These are phyloP conservation scores for Falco biarmicus DNA, from an alignment of 2,797 vertebrate species.

Conservation along the genomic window DNA sequence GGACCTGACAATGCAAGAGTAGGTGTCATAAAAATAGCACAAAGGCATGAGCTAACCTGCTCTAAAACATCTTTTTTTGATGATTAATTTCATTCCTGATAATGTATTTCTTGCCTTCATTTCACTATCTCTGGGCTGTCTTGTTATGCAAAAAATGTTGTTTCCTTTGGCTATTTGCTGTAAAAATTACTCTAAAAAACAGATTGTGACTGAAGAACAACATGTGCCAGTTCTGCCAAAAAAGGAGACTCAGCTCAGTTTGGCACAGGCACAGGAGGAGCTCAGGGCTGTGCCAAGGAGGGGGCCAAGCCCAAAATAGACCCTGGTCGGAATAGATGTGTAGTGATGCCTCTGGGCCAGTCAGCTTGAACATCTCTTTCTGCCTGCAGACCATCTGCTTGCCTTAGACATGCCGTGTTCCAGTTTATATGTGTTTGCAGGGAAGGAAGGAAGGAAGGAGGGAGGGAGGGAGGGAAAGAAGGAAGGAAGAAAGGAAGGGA, in stretches of 20 bases:
- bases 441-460: not conserved
- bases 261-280: conserved; percentile 23
- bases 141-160: conserved; percentile 1
- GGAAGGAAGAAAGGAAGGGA: not conserved
- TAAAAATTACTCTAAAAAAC: conserved; percentile 19
- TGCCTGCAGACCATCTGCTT: conserved; percentile 20
- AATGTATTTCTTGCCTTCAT: not conserved
- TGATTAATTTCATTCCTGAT: not conserved
- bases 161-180: conserved; percentile 40
- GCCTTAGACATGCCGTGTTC: not conserved
- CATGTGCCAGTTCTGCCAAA: conserved; percentile 42
- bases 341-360: not conserved
- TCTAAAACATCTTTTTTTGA: not conserved
- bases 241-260: conserved; percentile 24
- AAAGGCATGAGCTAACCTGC: not conserved
- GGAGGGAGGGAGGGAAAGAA: not conserved
- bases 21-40: conserved; percentile 39
- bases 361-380: not conserved
- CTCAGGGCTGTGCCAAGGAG: conserved; percentile 4
- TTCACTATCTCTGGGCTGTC: conserved; percentile 1
- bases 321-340: conserved; percentile 12
- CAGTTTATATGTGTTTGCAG: not conserved
- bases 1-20: conserved; percentile 22
- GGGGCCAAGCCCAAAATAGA: conserved; percentile 44
- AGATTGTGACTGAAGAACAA: conserved; percentile 64